Conservation (phyloP, 2,113 vertebrate species). For the Pica pica region DNA sequence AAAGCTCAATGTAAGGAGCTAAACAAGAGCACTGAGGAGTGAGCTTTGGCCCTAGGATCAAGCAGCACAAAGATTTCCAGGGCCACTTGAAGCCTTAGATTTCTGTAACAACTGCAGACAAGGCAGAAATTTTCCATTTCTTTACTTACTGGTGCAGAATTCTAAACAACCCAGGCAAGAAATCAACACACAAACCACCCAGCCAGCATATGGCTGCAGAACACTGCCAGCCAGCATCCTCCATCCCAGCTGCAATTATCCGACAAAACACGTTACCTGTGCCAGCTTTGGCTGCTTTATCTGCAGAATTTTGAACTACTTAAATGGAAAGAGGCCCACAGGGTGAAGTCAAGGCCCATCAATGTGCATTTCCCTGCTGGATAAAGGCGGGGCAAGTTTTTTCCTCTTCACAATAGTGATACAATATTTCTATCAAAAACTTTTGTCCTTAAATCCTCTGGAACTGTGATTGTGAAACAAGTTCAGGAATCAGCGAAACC, state of each 20-base stretch:
- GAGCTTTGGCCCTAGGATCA: background rate
- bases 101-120: background rate
- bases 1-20: background rate
- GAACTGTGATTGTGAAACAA: background rate
- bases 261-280: accelerated
- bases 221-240: background rate
- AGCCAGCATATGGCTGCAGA: background rate
- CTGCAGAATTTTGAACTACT: background rate
- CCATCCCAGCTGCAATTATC: background rate
- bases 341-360: background rate
- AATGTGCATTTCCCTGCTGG: background rate
- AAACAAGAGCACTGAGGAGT: background rate
- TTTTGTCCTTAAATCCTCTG: background rate
- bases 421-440: background rate
- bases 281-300: background rate
- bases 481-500: background rate
- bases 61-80: background rate
- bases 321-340: background rate
- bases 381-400: background rate
- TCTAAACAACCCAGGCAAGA: background rate
- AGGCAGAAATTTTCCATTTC: background rate
- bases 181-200: background rate
- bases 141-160: background rate
- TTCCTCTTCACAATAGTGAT: background rate
- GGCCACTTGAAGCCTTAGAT: background rate